A percentile compares a stretch with the other conserved stretches of the same genome.
These are phyloP conservation scores for Larimichthys polyactis DNA, from an alignment of 2,113 vertebrate genomes.

Conservation along the genomic window DNA sequence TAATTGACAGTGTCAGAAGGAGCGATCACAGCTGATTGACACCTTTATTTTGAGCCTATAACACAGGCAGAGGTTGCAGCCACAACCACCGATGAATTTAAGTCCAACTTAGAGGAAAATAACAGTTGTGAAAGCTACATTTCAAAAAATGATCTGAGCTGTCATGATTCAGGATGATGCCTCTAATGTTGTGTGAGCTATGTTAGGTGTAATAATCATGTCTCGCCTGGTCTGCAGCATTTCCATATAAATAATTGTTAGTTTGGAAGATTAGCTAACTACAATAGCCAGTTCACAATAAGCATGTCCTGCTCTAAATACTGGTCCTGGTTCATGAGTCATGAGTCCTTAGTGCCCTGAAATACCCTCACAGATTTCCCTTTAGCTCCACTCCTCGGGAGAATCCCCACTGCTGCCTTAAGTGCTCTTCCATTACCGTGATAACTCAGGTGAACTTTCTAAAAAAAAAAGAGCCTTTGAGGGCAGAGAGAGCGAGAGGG, in stretches of 20 bases:
- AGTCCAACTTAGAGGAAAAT: background rate
- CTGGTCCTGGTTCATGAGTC: slow-evolving; percentile 23
- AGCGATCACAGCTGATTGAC: slow-evolving; percentile 44
- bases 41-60: slow-evolving; percentile 28
- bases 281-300: background rate
- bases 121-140: background rate
- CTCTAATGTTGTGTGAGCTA: no score
- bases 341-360: slow-evolving; percentile 23
- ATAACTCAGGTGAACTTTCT: slow-evolving; percentile 56
- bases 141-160: background rate
- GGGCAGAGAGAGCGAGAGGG: background rate
- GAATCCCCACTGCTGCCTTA: slow-evolving; percentile 42
- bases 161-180: background rate
- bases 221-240: background rate
- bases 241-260: background rate
- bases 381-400: slow-evolving; percentile 41
- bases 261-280: slow-evolving; percentile 18
- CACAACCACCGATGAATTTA: background rate
- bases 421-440: slow-evolving; percentile 63
- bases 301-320: slow-evolving; percentile 10
- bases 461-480: slow-evolving; percentile 46
- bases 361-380: slow-evolving; percentile 35
- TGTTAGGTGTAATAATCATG: background rate
- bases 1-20: slow-evolving; percentile 19
- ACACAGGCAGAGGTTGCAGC: background rate